A percentile compares a stretch with the other conserved stretches of the same genome.
phyloP scores from a whole-genome alignment of 30 jellyfish, hydroid and myxozoan genomes.

The Aurelia sp. region DNA sequence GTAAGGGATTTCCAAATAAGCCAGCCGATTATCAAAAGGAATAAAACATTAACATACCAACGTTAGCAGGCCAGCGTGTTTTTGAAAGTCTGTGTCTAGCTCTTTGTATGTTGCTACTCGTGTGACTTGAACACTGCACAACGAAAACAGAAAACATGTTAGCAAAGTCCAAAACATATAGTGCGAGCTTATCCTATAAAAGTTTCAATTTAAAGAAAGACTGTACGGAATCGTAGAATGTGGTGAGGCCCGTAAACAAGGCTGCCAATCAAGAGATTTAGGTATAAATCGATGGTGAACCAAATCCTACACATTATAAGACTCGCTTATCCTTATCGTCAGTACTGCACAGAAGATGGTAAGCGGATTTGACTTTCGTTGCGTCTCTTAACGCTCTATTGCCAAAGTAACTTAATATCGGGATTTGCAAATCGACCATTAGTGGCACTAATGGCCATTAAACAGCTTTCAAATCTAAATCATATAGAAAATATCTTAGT shows the following conservation, averaged over 20 bases:
- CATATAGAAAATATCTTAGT: slow-evolving; percentile 34
- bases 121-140: slow-evolving; percentile 96
- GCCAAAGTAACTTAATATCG: slow-evolving; percentile 61
- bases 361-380: slow-evolving; percentile 70
- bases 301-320: slow-evolving; percentile 62
- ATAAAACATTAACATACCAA: slow-evolving; percentile 77
- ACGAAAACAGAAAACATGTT: neutral
- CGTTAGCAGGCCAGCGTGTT: slow-evolving; percentile 97
- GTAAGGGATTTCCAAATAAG: slow-evolving; percentile 66
- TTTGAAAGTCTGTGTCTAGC: slow-evolving; percentile 96
- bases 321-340: slow-evolving; percentile 69
- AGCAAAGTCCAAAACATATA: neutral
- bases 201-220: slow-evolving; percentile 26
- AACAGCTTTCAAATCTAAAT: slow-evolving; percentile 49
- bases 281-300: slow-evolving; percentile 68
- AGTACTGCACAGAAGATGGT: slow-evolving; percentile 58
- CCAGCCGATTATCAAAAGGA: slow-evolving; percentile 31
- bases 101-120: slow-evolving; percentile 99
- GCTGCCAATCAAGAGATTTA: slow-evolving; percentile 82
- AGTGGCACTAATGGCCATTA: slow-evolving; percentile 43
- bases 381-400: slow-evolving; percentile 42
- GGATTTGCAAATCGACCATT: slow-evolving; percentile 61
- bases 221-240: slow-evolving; percentile 43
- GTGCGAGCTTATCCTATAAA: slow-evolving; percentile 14
- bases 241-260: slow-evolving; percentile 67